Conservation (phyloP, 2,113 vertebrate genomes). For the Phrynocephalus versicolor region DNA sequence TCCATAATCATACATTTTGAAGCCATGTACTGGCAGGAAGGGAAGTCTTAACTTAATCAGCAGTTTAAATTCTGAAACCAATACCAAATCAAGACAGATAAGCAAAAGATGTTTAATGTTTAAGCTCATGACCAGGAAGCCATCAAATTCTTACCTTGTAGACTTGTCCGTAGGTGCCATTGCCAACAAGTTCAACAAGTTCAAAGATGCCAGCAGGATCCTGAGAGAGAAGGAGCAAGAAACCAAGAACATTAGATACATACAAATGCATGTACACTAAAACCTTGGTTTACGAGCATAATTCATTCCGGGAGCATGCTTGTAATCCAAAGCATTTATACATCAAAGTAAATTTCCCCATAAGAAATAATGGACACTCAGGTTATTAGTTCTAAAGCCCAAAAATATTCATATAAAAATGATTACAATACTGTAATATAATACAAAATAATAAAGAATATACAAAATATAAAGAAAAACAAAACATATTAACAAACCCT, state of each 20-base stretch:
- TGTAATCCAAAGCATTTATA: no score
- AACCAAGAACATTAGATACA: constrained; percentile 2
- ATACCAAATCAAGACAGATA: neutral
- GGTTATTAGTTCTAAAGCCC: no score
- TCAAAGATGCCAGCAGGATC: constrained; percentile 98
- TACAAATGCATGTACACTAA: no score
- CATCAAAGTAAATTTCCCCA: no score
- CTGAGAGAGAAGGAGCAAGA: constrained; percentile 69
- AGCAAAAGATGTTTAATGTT: neutral
- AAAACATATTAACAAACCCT: no score
- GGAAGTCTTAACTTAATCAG: constrained; percentile 7
- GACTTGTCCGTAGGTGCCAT: constrained; percentile 97
- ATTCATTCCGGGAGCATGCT: no score
- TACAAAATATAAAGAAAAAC: no score
- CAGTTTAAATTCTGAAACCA: constrained; percentile 7
- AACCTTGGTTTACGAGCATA: no score
- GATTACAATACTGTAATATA: no score
- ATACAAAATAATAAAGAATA: no score
- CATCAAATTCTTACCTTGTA: constrained; percentile 87
- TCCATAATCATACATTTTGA: neutral
- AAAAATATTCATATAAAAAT: no score
- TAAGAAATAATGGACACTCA: no score
- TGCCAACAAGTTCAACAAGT: constrained; percentile 96
- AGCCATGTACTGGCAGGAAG: neutral
- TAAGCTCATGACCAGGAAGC: neutral